These are phyloP conservation scores for Nycticebus coucang DNA, from an alignment of 2,113 vertebrate species.

Conservation along the genomic window DNA sequence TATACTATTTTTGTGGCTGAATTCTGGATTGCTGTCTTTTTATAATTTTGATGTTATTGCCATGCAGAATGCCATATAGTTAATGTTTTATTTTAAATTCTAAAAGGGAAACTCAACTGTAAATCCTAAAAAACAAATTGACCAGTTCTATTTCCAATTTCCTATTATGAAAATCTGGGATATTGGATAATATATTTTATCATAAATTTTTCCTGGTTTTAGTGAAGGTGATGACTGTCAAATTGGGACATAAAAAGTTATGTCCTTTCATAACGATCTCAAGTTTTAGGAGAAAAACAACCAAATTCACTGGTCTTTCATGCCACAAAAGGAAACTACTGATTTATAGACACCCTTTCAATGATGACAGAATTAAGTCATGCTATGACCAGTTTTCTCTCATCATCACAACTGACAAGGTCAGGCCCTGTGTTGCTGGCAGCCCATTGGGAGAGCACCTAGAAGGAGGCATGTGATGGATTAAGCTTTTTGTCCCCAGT, in stretches of 20 bases:
- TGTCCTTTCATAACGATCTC: neutral
- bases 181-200: neutral
- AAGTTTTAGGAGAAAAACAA: neutral
- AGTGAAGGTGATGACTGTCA: neutral
- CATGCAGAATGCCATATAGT: neutral
- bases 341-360: neutral
- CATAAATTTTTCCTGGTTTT: neutral
- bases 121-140: neutral
- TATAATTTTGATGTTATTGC: neutral
- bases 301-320: neutral
- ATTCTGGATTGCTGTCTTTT: neutral
- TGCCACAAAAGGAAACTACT: neutral
- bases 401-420: neutral
- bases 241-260: neutral
- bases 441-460: neutral
- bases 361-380: constrained; percentile 7
- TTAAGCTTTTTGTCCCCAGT: neutral
- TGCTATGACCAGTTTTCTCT: neutral
- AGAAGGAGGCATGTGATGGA: neutral
- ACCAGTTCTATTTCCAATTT: neutral
- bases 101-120: neutral
- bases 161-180: constrained; percentile 26
- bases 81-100: neutral
- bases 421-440: neutral
- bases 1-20: neutral